A percentile compares a stretch with the other conserved stretches of the same genome.
Conservation (phyloP, 2,888 invertebrate species). For the Apoda limacodes region DNA sequence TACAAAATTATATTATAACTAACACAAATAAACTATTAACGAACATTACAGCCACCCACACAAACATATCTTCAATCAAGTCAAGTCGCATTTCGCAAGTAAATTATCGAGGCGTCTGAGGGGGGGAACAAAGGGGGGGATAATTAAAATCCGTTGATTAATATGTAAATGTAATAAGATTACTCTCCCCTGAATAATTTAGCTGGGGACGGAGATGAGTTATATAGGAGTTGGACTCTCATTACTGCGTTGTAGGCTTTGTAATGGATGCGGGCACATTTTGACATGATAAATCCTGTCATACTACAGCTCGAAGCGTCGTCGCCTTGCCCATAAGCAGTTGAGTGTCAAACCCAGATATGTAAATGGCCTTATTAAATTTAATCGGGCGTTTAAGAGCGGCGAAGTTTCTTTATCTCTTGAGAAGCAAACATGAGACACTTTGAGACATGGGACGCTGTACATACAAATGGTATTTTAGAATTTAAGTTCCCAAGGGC, state of each 20-base stretch:
- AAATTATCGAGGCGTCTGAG: slow-evolving; percentile 53
- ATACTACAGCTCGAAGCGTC: too few species aligned
- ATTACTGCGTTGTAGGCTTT: slow-evolving; percentile 41
- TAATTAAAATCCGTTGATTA: slow-evolving; percentile 99
- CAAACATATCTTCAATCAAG: slow-evolving; percentile 45
- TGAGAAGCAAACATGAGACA: too few species aligned
- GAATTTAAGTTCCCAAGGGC: too few species aligned
- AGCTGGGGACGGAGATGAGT: slow-evolving; percentile 62
- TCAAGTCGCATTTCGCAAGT: slow-evolving; percentile 64
- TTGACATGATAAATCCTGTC: slow-evolving; percentile 43
- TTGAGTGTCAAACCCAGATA: too few species aligned
- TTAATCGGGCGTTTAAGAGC: too few species aligned
- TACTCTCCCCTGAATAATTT: slow-evolving; percentile 92
- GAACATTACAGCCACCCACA: slow-evolving; percentile 42
- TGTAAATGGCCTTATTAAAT: too few species aligned
- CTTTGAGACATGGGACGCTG: too few species aligned
- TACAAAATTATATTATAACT: slow-evolving; percentile 23
- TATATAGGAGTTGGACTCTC: slow-evolving; percentile 58
- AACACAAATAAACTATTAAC: slow-evolving; percentile 47
- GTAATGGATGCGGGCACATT: slow-evolving; percentile 34
- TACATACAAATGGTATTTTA: too few species aligned
- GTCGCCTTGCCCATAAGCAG: too few species aligned
- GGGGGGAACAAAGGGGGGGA: slow-evolving; percentile 73
- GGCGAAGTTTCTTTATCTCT: too few species aligned
- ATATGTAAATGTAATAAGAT: slow-evolving; percentile 99